A percentile compares a stretch with the other conserved stretches of the same genome.
These are phyloP conservation scores for Julus scandinavius DNA, from an alignment of 2,888 invertebrate species.

Conservation along the genomic window DNA sequence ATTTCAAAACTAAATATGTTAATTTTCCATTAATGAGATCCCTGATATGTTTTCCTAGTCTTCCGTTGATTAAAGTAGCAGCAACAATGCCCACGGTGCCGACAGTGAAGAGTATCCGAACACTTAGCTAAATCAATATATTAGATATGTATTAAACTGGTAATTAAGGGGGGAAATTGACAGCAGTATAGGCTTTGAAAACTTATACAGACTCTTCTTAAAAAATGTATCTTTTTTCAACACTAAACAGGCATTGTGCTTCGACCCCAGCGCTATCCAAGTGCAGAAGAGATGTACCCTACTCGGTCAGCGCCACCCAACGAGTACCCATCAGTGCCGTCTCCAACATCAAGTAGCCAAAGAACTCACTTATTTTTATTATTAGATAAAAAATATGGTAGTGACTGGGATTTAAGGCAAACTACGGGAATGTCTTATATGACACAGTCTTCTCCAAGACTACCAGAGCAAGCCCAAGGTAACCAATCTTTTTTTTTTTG, in stretches of 20 bases:
- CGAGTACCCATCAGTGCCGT: slow-evolving; percentile 34
- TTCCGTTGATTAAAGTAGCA: background rate
- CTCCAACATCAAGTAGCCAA: slow-evolving; percentile 49
- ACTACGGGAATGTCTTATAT: slow-evolving; percentile 49
- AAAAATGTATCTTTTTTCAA: background rate
- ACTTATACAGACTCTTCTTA: too few relatives aligned
- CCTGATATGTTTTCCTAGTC: background rate
- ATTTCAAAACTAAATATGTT: slow-evolving; percentile 14
- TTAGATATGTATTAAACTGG: too few relatives aligned
- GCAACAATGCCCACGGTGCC: background rate
- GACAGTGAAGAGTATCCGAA: background rate
- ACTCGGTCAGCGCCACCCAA: slow-evolving; percentile 53
- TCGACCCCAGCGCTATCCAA: slow-evolving; percentile 55
- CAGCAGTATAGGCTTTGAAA: too few relatives aligned
- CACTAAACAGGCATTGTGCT: slow-evolving; percentile 51
- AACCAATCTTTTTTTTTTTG: background rate
- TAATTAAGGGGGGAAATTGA: too few relatives aligned
- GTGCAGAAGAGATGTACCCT: slow-evolving; percentile 55
- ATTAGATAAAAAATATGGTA: slow-evolving; percentile 54
- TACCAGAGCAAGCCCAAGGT: slow-evolving; percentile 53
- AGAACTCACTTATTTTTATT: slow-evolving; percentile 48
- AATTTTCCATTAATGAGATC: slow-evolving; percentile 1
- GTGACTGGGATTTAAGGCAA: slow-evolving; percentile 54
- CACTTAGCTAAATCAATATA: too few relatives aligned
- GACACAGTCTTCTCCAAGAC: slow-evolving; percentile 38